These are phyloP conservation scores for Cynopterus brachyotis DNA, from an alignment of 2,113 vertebrate species.

Conservation along the genomic window DNA sequence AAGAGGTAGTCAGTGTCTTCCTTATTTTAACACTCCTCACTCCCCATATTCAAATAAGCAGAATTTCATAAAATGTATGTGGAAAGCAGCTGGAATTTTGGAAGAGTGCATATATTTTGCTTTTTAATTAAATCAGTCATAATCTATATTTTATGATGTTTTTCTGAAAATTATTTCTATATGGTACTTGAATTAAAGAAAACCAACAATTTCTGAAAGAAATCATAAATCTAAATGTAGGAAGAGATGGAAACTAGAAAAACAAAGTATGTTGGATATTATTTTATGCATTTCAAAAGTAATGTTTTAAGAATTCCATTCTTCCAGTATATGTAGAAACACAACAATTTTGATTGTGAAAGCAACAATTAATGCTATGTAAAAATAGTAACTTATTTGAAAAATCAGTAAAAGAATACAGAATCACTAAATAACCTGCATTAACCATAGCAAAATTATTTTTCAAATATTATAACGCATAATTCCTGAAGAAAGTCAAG, in stretches of 20 bases:
- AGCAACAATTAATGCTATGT: neutral
- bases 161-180: neutral
- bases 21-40: neutral
- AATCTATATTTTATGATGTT: neutral
- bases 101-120: neutral
- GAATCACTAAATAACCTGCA: neutral
- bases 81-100: neutral
- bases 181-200: neutral
- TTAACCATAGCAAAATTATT: neutral
- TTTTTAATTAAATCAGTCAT: neutral
- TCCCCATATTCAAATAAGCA: neutral
- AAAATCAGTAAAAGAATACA: neutral
- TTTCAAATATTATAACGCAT: neutral
- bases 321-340: neutral
- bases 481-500: neutral
- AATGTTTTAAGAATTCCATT: conserved; percentile 11
- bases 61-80: neutral
- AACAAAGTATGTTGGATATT: neutral
- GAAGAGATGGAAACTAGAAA: conserved; percentile 4
- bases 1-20: neutral
- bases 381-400: conserved; percentile 24
- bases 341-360: neutral
- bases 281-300: neutral
- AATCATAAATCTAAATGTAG: conserved; percentile 34
- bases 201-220: conserved; percentile 22